phyloP scores from a whole-genome alignment of 1,140 invertebrate species.

The Hyles vespertilio region DNA sequence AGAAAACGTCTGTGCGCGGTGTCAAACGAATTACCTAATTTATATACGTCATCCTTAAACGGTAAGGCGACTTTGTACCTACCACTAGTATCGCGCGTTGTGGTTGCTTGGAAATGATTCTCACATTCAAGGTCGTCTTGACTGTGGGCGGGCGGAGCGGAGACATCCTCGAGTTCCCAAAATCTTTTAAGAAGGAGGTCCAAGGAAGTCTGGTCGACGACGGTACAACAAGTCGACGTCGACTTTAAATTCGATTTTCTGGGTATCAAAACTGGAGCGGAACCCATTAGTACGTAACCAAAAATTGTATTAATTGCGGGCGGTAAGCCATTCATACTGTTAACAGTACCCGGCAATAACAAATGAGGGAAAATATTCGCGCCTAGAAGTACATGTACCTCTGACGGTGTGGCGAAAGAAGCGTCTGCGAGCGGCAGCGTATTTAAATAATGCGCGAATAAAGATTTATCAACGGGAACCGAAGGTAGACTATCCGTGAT shows the following conservation, averaged over 20 bases:
- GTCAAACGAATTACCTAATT: slow-evolving; percentile 10
- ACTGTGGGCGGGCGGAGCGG: slow-evolving; percentile 7
- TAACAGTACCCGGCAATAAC: not conserved
- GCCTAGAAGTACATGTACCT: not conserved
- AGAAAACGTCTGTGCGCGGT: slow-evolving; percentile 14
- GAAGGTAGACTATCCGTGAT: too few relatives aligned
- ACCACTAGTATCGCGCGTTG: slow-evolving; percentile 16
- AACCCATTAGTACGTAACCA: not conserved
- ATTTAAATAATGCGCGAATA: not conserved
- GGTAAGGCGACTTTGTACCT: slow-evolving; percentile 9
- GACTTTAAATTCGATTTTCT: too few relatives aligned
- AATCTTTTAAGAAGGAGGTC: slow-evolving; percentile 12
- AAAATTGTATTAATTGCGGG: not conserved
- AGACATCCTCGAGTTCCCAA: slow-evolving; percentile 18
- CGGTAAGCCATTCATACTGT: not conserved
- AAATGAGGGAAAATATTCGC: slow-evolving; percentile 4
- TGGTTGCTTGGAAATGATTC: slow-evolving; percentile 11
- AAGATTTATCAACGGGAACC: too few relatives aligned
- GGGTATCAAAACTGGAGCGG: not conserved
- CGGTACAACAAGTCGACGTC: slow-evolving; percentile 3
- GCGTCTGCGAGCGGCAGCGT: slow-evolving; percentile 4
- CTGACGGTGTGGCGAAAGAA: not conserved
- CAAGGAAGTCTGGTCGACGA: slow-evolving; percentile 5
- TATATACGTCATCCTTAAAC: slow-evolving; percentile 12
- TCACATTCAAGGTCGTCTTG: slow-evolving; percentile 16